These are phyloP conservation scores for Eristalis tenax DNA, from an alignment of 2,888 invertebrate species.

Conservation along the genomic window DNA sequence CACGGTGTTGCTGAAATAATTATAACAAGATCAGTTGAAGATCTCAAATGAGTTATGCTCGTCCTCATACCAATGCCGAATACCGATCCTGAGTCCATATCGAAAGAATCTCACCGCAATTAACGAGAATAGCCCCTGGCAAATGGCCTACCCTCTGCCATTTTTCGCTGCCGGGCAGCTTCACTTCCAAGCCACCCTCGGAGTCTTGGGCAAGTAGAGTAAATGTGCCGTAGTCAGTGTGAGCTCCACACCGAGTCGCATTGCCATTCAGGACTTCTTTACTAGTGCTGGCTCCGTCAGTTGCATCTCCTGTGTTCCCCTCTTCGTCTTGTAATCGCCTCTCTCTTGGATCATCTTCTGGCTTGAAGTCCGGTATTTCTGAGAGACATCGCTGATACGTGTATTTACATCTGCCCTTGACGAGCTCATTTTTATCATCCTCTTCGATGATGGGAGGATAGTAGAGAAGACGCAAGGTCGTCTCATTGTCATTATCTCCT, in stretches of 20 bases:
- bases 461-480: slow-evolving; percentile 87
- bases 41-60: not conserved
- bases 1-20: slow-evolving; percentile 85
- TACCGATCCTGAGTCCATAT: slow-evolving; percentile 88
- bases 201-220: slow-evolving; percentile 88
- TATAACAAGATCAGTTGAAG: not conserved
- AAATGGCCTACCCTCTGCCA: slow-evolving; percentile 90
- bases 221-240: slow-evolving; percentile 89
- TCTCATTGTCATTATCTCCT: slow-evolving; percentile 84
- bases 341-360: slow-evolving; percentile 78
- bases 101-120: slow-evolving; percentile 88
- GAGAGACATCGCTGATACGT: slow-evolving; percentile 81
- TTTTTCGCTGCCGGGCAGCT: slow-evolving; percentile 85
- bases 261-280: slow-evolving; percentile 81
- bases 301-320: slow-evolving; percentile 74
- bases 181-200: slow-evolving; percentile 87
- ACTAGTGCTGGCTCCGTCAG: slow-evolving; percentile 76
- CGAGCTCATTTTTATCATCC: slow-evolving; percentile 83
- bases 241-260: slow-evolving; percentile 85
- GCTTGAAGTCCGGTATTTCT: slow-evolving; percentile 80
- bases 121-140: slow-evolving; percentile 88
- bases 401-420: slow-evolving; percentile 80
- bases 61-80: slow-evolving; percentile 84
- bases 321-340: slow-evolving; percentile 73
- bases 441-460: slow-evolving; percentile 87